Base-by-base conservation (phyloP, 2,113 vertebrate genomes). In the Corapipo altera region DNA sequence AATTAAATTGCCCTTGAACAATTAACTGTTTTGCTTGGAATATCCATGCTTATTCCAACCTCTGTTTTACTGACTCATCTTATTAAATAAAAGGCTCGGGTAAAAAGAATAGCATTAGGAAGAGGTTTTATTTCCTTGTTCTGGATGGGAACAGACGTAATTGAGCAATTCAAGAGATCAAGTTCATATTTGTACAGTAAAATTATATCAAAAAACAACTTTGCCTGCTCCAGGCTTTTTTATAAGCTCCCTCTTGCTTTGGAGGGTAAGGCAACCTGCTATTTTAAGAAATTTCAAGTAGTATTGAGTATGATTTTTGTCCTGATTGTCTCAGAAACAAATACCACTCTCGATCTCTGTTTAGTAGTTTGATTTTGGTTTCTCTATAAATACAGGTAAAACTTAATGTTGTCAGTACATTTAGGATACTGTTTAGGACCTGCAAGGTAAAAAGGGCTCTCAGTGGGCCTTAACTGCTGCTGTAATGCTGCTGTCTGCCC, bases 401-500 rank as follows among this genome's bases (percentile, higher is more conserved):
- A 39, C n/a, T 44, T 43, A 9, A 9, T 15, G 8, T 41, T 82
- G 62, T 80, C 90, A 41, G 1, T 41, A 4, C 70, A 13, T 26
- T 61, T 93, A 85, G 94, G 77, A 10, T 67, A 5, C 20, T 74
- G 48, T 55, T 55, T 89, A 74, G 88, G 82, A 52, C 55, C 76
- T 79, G 70, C 79, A 46, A 15, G 85, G 96, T 95, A 74, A 64
- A 94, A 64, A 13, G 1, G 88, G 93, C 95, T 94, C 96, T 52
- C 90, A 52, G 94, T 51, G 96, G 76, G 88, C 48, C 26, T 54
- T 55, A 28, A 59, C 37, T 90, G 37, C 10, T 57, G 39, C 87
- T 93, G 91, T 91, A 26, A 72, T 62, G 93, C 81, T 94, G 94
- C 89, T 97, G 95, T 94, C 95, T 98, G 97, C 94, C 24, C 85